Percentiles rank a stretch among this genome's conserved stretches.
Conservation (phyloP, 2,797 vertebrate species). For the Sebastes miniatus region DNA sequence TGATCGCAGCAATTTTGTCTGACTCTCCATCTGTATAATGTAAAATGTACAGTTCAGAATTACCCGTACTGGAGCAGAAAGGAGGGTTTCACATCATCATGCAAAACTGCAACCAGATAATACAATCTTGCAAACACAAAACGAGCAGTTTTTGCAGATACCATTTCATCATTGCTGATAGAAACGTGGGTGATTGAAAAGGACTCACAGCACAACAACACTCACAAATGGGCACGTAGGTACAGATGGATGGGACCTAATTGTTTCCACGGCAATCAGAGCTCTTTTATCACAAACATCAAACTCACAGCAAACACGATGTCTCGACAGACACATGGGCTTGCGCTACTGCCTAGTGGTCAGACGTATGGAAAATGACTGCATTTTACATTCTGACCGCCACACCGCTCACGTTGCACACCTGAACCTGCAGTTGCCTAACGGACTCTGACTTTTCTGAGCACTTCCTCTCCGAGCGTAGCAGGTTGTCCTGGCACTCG, state of each 20-base stretch:
- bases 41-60: conserved; percentile 9
- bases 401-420: conserved; percentile 62
- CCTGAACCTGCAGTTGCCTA: conserved; percentile 85
- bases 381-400: conserved; percentile 23
- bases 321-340: conserved; percentile 3
- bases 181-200: background rate
- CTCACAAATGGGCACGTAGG: background rate
- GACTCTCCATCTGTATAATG: conserved; percentile 71
- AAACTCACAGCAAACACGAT: conserved; percentile 36
- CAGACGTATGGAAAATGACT: conserved; percentile 34
- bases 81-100: conserved; percentile 38
- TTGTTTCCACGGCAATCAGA: conserved; percentile 26
- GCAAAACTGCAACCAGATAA: background rate
- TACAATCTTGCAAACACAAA: conserved; percentile 13
- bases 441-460: conserved; percentile 78
- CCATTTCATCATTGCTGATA: background rate
- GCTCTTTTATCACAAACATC: conserved; percentile 21
- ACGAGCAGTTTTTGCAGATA: background rate
- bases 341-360: conserved; percentile 60
- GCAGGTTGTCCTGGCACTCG: conserved; percentile 79
- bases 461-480: conserved; percentile 69
- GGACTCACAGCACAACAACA: conserved; percentile 30
- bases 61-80: background rate
- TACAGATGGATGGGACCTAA: background rate
- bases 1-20: conserved; percentile 63